Base-by-base conservation (phyloP, 2,888 invertebrate species). In the Drosophila mulleri region DNA sequence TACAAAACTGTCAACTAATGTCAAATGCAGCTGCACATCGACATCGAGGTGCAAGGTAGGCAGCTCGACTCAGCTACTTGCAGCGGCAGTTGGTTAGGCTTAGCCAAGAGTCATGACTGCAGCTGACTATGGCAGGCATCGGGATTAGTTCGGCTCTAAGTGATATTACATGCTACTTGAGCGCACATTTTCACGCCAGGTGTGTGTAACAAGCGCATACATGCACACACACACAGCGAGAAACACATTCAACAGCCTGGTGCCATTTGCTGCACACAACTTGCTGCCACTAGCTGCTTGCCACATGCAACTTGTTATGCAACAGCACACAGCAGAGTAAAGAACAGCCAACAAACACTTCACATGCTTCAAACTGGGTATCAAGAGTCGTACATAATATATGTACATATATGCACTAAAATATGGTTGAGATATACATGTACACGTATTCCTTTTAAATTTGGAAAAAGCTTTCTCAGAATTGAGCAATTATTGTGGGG, bases 131-230 rank as follows among this genome's bases (percentile, higher is more conserved):
- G 47, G 60, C 68, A 63, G 68, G 54, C 69, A 52, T 60, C 71
- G 67, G 75, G 78, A 87, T 81, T 87, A 75, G 71, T 74, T 76
- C 74, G 66, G 71, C 68, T 72, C 79, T 78, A 83, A 83, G 79
- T 78, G 78, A 87, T 76, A 78, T 87, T 81, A 75, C 74, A 67
- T 76, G 72, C 76, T 71, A 53, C 71, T 76, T 75, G 76, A 81
- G 71, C 64, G 68, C 14, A n/a, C 26, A 39, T 64, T 63, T 50
- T 32, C 54, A 42, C 56, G 35, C 50, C 52, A 57, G 59, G 47
- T 67, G 60, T 53, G 20, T 48, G 14, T 42, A 61, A 48, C 42
- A 42, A 26, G 37, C 20, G 26, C 42, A 20, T 20, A 56, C 29
- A 29, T 1, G 7, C 26, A 26, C 26, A 29, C 29, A 32, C 44